Percentiles rank a stretch among this genome's conserved stretches.
Evolutionary conservation across 2,113 vertebrate species (phyloP).

Genomic region (Regulus satrapa): DNA sequence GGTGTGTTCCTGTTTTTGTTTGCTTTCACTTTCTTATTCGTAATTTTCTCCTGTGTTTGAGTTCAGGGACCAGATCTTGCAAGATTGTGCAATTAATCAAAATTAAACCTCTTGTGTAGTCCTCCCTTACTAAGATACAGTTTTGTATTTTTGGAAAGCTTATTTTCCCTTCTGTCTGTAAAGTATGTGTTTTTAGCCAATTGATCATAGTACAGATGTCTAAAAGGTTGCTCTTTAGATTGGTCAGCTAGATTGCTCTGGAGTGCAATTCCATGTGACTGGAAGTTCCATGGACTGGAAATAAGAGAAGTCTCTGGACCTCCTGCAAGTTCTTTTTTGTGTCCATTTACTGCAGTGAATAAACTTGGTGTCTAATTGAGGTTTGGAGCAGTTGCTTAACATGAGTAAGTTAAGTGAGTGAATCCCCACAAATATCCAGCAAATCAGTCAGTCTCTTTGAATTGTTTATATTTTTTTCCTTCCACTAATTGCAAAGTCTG

Average conservation of each 20-base stretch:
- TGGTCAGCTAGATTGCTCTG: background rate
- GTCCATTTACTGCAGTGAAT: background rate
- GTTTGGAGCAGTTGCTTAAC: background rate
- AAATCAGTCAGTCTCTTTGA: background rate
- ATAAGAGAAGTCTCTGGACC: background rate
- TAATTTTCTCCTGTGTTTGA: background rate
- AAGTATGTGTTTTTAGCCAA: background rate
- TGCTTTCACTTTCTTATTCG: background rate
- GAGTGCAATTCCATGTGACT: background rate
- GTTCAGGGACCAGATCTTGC: background rate
- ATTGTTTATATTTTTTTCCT: background rate
- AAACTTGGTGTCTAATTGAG: background rate
- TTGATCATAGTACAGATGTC: background rate
- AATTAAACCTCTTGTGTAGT: background rate
- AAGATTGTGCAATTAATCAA: background rate
- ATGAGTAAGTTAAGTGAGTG: background rate
- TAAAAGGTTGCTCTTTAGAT: background rate
- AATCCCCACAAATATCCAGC: background rate
- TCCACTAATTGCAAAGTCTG: background rate
- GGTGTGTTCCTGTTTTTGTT: background rate
- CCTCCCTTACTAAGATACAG: background rate
- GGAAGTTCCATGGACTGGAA: background rate
- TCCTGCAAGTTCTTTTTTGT: background rate
- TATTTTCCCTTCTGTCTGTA: background rate
- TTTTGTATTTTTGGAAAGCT: background rate